These are phyloP conservation scores for Julus scanicus DNA, from an alignment of 2,888 invertebrate genomes.

Conservation along the genomic window DNA sequence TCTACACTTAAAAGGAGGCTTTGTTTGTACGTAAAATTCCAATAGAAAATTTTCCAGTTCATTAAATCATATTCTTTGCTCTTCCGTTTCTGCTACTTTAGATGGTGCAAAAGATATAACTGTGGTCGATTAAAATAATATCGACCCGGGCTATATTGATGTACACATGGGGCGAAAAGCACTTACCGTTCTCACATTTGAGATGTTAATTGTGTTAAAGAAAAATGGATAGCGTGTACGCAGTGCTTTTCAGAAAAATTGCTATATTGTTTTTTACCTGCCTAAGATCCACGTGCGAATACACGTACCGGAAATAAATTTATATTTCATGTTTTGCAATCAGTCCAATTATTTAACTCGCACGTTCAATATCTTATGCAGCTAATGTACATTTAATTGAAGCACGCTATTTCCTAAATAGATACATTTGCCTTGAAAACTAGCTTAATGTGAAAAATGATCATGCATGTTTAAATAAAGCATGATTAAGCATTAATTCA, in stretches of 20 bases:
- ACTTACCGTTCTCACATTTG: conserved; percentile 21
- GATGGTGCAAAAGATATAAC: conserved; percentile 18
- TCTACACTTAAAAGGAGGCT: background rate
- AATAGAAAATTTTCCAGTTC: conserved; percentile 19
- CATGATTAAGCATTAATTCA: background rate
- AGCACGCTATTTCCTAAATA: background rate
- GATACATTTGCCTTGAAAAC: background rate
- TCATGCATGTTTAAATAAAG: background rate
- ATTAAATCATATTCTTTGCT: background rate
- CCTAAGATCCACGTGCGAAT: background rate
- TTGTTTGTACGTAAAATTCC: conserved; percentile 36
- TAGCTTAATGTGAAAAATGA: background rate
- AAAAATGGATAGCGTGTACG: background rate
- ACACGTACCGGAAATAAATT: background rate
- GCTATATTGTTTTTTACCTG: background rate
- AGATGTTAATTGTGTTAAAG: background rate
- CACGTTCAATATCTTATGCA: background rate
- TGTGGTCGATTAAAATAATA: conserved; percentile 40
- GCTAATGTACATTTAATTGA: background rate
- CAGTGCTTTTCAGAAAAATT: background rate
- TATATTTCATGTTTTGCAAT: background rate
- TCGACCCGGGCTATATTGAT: conserved; percentile 31
- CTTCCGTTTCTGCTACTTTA: background rate
- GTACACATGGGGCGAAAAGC: conserved; percentile 3
- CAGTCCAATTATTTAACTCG: background rate